These are phyloP conservation scores for Aleadryas rufinucha DNA, from an alignment of 2,113 vertebrate species.

Conservation along the genomic window DNA sequence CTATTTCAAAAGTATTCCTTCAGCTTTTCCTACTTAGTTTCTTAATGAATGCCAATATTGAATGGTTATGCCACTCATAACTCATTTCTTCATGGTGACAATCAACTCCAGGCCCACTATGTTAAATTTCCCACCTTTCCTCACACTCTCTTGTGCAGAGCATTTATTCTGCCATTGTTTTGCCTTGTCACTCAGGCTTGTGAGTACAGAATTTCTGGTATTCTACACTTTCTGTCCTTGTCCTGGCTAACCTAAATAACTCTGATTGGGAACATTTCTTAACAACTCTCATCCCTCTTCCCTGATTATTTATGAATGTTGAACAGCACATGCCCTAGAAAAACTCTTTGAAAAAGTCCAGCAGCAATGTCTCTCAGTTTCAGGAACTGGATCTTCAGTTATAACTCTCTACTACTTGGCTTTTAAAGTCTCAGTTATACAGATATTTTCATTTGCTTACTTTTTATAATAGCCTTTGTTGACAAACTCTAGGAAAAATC, in stretches of 20 bases:
- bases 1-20: neutral
- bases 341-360: neutral
- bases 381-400: neutral
- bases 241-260: neutral
- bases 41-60: neutral
- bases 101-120: neutral
- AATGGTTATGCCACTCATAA: neutral
- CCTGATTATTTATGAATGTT: neutral
- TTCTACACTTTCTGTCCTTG: fast-evolving
- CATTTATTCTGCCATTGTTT: neutral
- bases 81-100: neutral
- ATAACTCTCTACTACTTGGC: neutral
- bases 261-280: neutral
- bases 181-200: neutral
- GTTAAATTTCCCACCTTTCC: neutral
- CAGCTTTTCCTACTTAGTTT: neutral
- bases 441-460: no score
- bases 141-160: neutral
- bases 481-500: neutral
- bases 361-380: neutral
- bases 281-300: neutral
- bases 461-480: neutral
- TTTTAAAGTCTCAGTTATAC: neutral
- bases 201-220: neutral
- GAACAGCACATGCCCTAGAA: neutral